These are phyloP conservation scores for Drosophila lacicola DNA, from an alignment of 2,888 invertebrate species.

Conservation along the genomic window DNA sequence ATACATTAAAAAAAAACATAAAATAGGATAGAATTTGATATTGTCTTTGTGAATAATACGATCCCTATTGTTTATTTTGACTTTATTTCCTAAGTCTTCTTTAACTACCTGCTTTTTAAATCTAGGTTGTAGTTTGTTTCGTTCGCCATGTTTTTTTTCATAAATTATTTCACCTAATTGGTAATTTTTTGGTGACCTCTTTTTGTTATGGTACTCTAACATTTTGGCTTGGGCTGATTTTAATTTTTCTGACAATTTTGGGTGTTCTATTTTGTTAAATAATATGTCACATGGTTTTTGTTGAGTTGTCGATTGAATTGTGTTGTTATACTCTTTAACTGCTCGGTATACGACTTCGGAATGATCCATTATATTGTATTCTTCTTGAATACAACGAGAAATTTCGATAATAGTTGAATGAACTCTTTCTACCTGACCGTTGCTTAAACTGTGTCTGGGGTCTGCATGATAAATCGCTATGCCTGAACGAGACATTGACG, in stretches of 20 bases:
- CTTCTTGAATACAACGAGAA: constrained; percentile 15
- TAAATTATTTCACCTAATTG: not conserved
- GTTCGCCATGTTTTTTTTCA: not conserved
- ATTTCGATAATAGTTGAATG: constrained; percentile 15
- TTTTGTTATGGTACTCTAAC: no score
- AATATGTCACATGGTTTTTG: not conserved
- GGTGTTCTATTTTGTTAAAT: not conserved
- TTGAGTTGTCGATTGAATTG: constrained; percentile 10
- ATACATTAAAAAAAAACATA: not conserved
- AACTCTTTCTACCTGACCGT: constrained; percentile 6
- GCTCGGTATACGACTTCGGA: constrained; percentile 8
- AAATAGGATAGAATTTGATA: not conserved
- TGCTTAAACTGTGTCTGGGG: constrained; percentile 5
- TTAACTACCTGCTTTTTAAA: not conserved
- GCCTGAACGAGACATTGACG: not conserved
- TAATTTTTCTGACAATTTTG: not conserved
- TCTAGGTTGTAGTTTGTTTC: not conserved
- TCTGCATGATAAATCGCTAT: constrained; percentile 3
- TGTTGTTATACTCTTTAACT: constrained; percentile 13
- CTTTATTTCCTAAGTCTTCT: not conserved
- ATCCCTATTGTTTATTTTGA: not conserved
- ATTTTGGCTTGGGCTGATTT: no score
- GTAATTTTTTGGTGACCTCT: not conserved
- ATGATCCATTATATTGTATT: constrained; percentile 9
- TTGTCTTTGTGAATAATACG: not conserved